A percentile compares a stretch with the other conserved stretches of the same genome.
Evolutionary conservation across 2,113 vertebrate species (phyloP).

Genomic region (Aptenodytes patagonicus): DNA sequence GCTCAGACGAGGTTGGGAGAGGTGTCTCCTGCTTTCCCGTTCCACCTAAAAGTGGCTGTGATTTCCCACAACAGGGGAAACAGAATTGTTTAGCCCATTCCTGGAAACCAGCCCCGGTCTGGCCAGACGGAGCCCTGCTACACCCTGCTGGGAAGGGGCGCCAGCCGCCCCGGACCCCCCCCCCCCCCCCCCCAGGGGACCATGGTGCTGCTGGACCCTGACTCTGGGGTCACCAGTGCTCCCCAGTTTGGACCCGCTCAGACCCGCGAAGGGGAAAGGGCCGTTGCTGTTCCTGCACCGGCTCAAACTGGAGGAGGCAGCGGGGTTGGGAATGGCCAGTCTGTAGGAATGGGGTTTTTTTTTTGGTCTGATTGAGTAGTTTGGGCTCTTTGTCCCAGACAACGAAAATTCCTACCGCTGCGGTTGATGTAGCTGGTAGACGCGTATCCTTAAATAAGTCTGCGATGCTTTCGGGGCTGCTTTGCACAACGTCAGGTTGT

Average conservation of each 20-base stretch:
- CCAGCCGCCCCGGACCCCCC: background rate
- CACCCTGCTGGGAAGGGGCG: fast-evolving
- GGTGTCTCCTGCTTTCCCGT: background rate
- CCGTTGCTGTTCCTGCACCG: too few species aligned
- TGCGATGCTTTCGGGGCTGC: background rate
- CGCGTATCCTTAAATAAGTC: background rate
- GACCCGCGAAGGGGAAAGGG: background rate
- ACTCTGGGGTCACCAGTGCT: background rate
- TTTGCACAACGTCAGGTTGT: fast-evolving
- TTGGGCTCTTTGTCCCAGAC: background rate
- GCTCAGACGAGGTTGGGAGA: background rate
- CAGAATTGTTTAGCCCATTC: background rate
- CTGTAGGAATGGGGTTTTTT: background rate
- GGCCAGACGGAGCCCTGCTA: background rate
- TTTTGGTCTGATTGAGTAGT: too few species aligned
- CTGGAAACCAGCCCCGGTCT: background rate
- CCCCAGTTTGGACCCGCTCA: background rate
- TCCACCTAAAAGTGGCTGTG: fast-evolving
- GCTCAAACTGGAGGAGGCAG: background rate
- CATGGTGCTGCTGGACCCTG: background rate
- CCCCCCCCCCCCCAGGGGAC: fast-evolving
- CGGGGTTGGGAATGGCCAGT: background rate
- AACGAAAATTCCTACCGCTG: fast-evolving
- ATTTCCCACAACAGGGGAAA: background rate
- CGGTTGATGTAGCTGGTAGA: too few species aligned